Conservation (phyloP, 2,113 vertebrate species). For the Cepphus grylle region DNA sequence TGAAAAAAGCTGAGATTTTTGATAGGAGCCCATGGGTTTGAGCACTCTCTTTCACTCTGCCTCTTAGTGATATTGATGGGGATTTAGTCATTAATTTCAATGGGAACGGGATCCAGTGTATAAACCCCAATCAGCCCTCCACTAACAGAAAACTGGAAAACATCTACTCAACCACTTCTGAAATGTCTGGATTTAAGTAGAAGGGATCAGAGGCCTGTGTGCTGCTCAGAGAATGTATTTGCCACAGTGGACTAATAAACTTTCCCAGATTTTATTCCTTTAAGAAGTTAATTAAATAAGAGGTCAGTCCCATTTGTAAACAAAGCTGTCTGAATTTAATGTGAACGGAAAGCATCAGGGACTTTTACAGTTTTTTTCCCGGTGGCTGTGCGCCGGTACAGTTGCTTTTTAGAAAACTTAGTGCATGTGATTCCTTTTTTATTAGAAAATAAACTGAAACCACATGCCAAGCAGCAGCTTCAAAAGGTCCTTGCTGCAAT, state of each 20-base stretch:
- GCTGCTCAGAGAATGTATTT: neutral
- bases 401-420: slow-evolving; percentile 15
- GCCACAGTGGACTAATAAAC: slow-evolving; percentile 5
- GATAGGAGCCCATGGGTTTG: neutral
- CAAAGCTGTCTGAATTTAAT: neutral
- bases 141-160: neutral
- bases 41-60: neutral
- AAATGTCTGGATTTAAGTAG: neutral
- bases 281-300: neutral
- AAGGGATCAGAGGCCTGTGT: neutral
- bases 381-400: neutral
- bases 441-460: slow-evolving; percentile 42
- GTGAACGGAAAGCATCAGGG: neutral
- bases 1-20: neutral
- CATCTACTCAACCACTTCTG: neutral
- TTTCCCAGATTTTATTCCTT: slow-evolving; percentile 1
- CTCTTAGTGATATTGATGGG: neutral
- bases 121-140: neutral
- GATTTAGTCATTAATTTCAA: neutral
- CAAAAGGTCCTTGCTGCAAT: neutral
- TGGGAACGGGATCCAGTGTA: neutral
- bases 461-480: slow-evolving; percentile 5
- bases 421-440: neutral
- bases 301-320: slow-evolving; percentile 31
- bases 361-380: neutral